phyloP scores from a whole-genome alignment of 2,888 invertebrate species.

The Rhimphoctona megacephalus region DNA sequence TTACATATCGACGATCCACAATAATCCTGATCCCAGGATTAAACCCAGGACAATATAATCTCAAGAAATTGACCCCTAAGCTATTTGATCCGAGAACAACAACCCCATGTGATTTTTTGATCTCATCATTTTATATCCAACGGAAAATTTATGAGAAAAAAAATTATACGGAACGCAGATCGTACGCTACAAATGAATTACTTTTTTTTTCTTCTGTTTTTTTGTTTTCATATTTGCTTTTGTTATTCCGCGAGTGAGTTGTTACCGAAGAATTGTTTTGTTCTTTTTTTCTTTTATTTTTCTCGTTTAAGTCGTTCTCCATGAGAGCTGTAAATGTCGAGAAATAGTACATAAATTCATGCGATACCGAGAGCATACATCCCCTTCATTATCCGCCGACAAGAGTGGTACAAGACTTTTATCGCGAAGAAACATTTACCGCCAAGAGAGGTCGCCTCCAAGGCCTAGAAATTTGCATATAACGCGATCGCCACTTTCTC shows the following conservation, averaged over 20 bases:
- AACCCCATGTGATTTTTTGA: background rate
- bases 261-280: constrained; percentile 19
- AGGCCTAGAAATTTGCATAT: constrained; percentile 79
- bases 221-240: constrained; percentile 22
- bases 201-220: background rate
- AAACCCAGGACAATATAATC: background rate
- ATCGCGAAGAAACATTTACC: constrained; percentile 83
- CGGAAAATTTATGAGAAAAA: background rate
- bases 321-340: constrained; percentile 31
- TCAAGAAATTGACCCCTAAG: background rate
- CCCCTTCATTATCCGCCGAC: constrained; percentile 59
- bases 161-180: background rate
- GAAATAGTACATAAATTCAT: constrained; percentile 78
- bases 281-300: background rate
- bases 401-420: constrained; percentile 79
- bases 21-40: background rate
- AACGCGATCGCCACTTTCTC: constrained; percentile 77
- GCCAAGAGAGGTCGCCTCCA: constrained; percentile 49
- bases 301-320: constrained; percentile 8
- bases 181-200: background rate
- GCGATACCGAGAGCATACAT: constrained; percentile 73
- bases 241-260: constrained; percentile 9
- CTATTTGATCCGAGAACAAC: background rate
- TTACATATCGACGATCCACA: background rate
- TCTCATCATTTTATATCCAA: constrained; percentile 7